Evolutionary conservation across 2,888 invertebrate species (phyloP).

Genomic region (Megaustenia siamemsis): DNA sequence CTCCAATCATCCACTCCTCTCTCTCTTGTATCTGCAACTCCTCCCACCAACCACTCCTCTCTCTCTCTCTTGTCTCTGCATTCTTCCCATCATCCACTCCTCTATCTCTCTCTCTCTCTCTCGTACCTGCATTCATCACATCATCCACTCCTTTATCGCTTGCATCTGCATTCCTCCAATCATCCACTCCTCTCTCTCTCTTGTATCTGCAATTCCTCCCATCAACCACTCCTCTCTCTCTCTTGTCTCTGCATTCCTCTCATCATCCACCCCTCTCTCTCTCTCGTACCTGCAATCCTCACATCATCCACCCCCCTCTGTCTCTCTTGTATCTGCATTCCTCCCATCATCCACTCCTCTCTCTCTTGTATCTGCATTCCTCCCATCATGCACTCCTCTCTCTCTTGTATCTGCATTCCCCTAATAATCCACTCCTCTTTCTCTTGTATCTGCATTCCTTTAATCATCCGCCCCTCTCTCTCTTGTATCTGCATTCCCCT

Average conservation of each 20-base stretch:
- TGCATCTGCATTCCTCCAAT: too few species aligned
- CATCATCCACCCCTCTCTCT: not conserved
- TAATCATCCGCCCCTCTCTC: too few species aligned
- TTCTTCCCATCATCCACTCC: not conserved
- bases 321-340: too few species aligned
- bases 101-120: not conserved
- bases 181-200: too few species aligned
- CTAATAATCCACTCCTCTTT: too few species aligned
- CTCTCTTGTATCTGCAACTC: not conserved
- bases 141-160: not conserved
- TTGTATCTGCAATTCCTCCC: not conserved
- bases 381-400: too few species aligned
- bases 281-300: not conserved
- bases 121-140: not conserved
- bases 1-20: not conserved
- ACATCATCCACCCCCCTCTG: not conserved
- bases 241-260: not conserved
- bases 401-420: too few species aligned
- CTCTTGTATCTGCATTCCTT: too few species aligned
- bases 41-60: not conserved
- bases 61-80: not conserved
- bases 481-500: too few species aligned
- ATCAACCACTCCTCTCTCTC: not conserved
- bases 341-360: too few species aligned
- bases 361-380: too few species aligned